Conservation (phyloP, 2,113 vertebrate genomes). For the Oriolus oriolus region DNA sequence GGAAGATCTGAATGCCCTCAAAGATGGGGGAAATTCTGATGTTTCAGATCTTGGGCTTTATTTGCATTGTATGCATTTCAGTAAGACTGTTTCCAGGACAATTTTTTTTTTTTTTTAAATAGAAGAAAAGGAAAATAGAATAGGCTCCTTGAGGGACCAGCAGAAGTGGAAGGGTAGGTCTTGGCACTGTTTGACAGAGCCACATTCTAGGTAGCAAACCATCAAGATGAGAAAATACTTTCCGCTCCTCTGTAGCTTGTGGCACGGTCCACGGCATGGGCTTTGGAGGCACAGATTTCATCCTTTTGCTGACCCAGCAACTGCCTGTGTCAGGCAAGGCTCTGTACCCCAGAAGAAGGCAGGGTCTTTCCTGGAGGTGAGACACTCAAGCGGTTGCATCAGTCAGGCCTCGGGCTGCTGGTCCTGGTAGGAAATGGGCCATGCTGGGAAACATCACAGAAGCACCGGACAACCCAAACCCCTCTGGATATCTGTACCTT, state of each 20-base stretch:
- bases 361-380: background rate
- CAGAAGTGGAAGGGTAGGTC: background rate
- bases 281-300: background rate
- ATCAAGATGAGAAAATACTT: background rate
- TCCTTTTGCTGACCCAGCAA: background rate
- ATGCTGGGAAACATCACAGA: background rate
- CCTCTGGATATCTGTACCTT: background rate
- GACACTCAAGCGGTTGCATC: rapidly evolving
- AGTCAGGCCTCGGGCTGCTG: rapidly evolving
- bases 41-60: background rate
- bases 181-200: background rate
- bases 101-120: background rate
- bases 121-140: background rate
- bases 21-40: background rate
- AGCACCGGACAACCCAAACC: background rate
- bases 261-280: background rate
- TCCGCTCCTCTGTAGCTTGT: background rate
- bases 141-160: background rate
- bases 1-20: background rate
- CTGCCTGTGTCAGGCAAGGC: background rate
- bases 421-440: background rate
- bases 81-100: background rate
- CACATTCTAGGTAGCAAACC: background rate
- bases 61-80: background rate
- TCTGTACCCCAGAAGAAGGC: background rate